Base-by-base conservation (phyloP, 2,113 vertebrate species). In the Oplegnathus fasciatus region DNA sequence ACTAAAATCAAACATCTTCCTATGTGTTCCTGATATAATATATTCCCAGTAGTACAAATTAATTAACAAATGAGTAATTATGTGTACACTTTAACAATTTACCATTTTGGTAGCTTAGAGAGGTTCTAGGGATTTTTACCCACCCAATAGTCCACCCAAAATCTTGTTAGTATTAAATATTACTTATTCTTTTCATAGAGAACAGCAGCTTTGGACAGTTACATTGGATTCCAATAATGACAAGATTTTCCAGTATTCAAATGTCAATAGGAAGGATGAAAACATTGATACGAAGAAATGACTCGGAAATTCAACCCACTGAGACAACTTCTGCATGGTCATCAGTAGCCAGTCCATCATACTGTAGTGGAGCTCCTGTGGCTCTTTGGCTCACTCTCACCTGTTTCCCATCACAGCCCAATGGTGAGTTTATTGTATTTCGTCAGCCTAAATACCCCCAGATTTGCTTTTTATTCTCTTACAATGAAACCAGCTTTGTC, bases 371-470 rank as follows among this genome's bases (percentile, higher is more conserved):
- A 77, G 48, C 52, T 50, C 62, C 84, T 40, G 37, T 68, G 34
- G 61, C 32, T 72, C 50, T 75, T 50, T 81, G 72, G 69, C 62
- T 76, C 66, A 55, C 20, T 54, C 66, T 82, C 65, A 92, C 80
- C 74, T 87, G 78, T 83, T 92, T 88, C 86, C 74, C 81, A 78
- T 91, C 76, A 84, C 50, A 58, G 61, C 44, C 34, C 66, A 44
- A 26, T 85, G 70, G 46, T 64, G 71, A 55, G 61, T 90, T 91
- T 91, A 92, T 88, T 87, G 80, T 86, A 73, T 84, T 88, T 66
- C 13, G 34, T 87, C 60, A 81, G 77, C 71, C 73, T 77, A 87
- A 92, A 91, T 72, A 70, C 37, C 72, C 73, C 57, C 87, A 89
- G 73, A 85, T 88, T 89, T 79, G 42, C 75, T 81, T 83, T 89